Evolutionary conservation across 2,797 vertebrate genomes (phyloP).

Genomic region (Gallirallus australis): DNA sequence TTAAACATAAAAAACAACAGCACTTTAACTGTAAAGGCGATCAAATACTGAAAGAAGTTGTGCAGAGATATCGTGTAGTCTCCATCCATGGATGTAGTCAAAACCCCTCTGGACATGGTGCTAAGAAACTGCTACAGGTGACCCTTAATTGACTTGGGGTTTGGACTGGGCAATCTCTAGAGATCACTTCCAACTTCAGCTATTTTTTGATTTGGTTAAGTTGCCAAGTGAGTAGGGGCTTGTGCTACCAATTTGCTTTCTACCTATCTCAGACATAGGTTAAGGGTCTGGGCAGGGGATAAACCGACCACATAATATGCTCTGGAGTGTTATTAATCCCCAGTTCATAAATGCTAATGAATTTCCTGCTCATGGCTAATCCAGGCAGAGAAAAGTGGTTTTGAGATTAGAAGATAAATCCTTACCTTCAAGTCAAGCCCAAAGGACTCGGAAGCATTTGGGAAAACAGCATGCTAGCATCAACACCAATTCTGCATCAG

Average conservation of each 20-base stretch:
- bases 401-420: constrained; percentile 63
- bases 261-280: neutral
- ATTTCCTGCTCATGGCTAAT: constrained; percentile 58
- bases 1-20: neutral
- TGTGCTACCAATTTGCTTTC: neutral
- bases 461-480: constrained; percentile 31
- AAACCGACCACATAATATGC: constrained; percentile 15
- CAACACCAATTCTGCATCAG: constrained; percentile 21
- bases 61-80: fast-evolving
- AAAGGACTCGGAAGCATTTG: constrained; percentile 35
- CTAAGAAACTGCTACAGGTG: neutral
- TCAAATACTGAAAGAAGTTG: neutral
- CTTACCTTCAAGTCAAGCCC: constrained; percentile 26
- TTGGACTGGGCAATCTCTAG: neutral
- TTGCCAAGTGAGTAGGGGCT: neutral
- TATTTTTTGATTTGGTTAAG: neutral
- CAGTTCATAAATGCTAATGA: constrained; percentile 68
- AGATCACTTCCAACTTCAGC: neutral
- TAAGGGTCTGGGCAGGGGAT: constrained; percentile 1
- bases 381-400: constrained; percentile 47
- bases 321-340: constrained; percentile 60
- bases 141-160: neutral
- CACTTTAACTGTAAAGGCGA: neutral
- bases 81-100: neutral
- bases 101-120: neutral